A percentile compares a stretch with the other conserved stretches of the same genome.
Evolutionary conservation across 2,888 invertebrate species (phyloP).

Genomic region (Stenichneumon culpator): DNA sequence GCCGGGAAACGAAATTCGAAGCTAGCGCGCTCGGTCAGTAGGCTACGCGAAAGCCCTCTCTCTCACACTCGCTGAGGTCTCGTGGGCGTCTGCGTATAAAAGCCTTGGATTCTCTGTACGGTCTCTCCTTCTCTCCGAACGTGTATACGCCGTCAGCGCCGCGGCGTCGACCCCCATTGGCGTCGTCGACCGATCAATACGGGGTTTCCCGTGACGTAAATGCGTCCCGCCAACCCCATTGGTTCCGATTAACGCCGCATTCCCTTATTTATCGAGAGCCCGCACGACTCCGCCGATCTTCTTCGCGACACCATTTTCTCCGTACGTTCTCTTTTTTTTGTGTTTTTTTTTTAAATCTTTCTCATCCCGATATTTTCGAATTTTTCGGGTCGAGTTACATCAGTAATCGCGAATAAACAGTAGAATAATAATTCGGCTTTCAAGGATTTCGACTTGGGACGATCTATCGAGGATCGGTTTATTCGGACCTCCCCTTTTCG

Average conservation of each 20-base stretch:
- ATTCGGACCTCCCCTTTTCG: constrained; percentile 78
- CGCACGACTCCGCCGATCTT: constrained; percentile 83
- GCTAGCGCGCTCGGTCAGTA: constrained; percentile 21
- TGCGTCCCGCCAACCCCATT: constrained; percentile 85
- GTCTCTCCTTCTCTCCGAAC: background rate
- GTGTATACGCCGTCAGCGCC: constrained; percentile 62
- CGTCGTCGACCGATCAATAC: constrained; percentile 85
- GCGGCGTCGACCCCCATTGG: constrained; percentile 73
- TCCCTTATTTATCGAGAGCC: constrained; percentile 87
- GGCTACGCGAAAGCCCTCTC: constrained; percentile 3
- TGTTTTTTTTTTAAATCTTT: background rate
- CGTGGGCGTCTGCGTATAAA: constrained; percentile 55
- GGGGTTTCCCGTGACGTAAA: constrained; percentile 86
- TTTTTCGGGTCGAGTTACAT: background rate
- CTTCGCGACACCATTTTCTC: constrained; percentile 34
- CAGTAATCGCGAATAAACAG: background rate
- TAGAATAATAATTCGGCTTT: background rate
- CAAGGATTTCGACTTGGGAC: background rate
- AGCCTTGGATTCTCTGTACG: constrained; percentile 18
- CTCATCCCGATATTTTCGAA: no score
- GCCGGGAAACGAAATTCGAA: constrained; percentile 28
- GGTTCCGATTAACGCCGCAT: constrained; percentile 86
- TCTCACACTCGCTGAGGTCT: constrained; percentile 29
- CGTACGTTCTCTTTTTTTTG: background rate
- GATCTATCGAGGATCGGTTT: constrained; percentile 17